These are phyloP conservation scores for Molorchus minor DNA, from an alignment of 2,888 invertebrate genomes.

Conservation along the genomic window DNA sequence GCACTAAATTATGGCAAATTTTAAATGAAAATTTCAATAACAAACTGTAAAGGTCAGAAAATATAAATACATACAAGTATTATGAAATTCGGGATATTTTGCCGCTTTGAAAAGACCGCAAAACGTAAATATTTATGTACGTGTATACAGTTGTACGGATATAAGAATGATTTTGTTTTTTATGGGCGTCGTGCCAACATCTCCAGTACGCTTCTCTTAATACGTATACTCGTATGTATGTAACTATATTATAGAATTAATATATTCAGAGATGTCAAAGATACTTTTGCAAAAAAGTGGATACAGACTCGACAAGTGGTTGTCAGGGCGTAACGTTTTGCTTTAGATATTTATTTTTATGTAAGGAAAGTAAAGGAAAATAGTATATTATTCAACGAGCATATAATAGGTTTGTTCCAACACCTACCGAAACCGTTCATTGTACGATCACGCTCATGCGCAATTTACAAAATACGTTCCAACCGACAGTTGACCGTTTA, in stretches of 20 bases:
- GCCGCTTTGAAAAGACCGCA: conserved; percentile 1
- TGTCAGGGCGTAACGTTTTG: conserved; percentile 35
- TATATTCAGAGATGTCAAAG: conserved; percentile 47
- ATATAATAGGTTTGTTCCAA: too few species aligned
- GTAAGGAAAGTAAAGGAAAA: conserved; percentile 29
- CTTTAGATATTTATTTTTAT: conserved; percentile 33
- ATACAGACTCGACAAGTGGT: conserved; percentile 41
- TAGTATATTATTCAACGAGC: too few species aligned
- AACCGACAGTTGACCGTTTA: too few species aligned
- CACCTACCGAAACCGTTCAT: too few species aligned
- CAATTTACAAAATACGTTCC: too few species aligned
- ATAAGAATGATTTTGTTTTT: conserved; percentile 36
- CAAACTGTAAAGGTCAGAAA: not conserved
- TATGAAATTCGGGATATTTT: conserved; percentile 2
- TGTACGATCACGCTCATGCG: too few species aligned
- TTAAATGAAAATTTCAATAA: conserved; percentile 14
- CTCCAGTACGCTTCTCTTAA: conserved; percentile 41
- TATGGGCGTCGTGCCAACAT: conserved; percentile 39
- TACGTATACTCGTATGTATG: too few species aligned
- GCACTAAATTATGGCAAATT: not conserved
- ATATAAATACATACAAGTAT: conserved; percentile 16
- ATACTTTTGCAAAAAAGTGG: conserved; percentile 42
- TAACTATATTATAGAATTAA: conserved; percentile 40
- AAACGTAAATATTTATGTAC: conserved; percentile 7
- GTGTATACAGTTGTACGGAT: conserved; percentile 13